These are phyloP conservation scores for Ginglymostoma cirratum DNA, from an alignment of 2,113 vertebrate species.

Conservation along the genomic window DNA sequence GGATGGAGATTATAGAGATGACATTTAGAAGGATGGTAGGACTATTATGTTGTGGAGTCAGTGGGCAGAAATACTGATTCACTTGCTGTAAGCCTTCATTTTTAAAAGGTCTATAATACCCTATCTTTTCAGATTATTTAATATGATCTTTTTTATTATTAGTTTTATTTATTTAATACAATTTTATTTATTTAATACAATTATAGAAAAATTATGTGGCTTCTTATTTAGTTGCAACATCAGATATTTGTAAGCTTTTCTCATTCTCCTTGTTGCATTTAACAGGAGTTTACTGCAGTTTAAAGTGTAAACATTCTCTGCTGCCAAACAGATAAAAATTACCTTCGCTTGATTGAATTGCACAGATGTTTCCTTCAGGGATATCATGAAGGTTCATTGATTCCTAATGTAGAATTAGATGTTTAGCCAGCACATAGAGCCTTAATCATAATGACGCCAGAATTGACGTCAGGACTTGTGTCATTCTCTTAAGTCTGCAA, in stretches of 20 bases:
- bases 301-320: conserved; percentile 28
- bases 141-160: not conserved
- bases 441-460: conserved; percentile 34
- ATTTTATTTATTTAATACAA: not conserved
- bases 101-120: not conserved
- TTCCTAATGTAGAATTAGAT: conserved; percentile 24
- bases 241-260: not conserved
- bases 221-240: not conserved
- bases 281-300: conserved; percentile 5
- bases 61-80: not conserved
- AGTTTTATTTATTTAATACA: not conserved
- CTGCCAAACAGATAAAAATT: not conserved
- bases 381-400: conserved; percentile 26
- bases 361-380: conserved; percentile 24
- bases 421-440: not conserved
- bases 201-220: not conserved
- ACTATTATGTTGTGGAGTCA: not conserved
- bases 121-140: not conserved
- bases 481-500: conserved; percentile 7
- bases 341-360: conserved; percentile 3
- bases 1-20: not conserved
- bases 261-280: not conserved
- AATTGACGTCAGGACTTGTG: not conserved
- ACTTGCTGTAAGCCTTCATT: not conserved
- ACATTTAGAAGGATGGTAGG: not conserved